Evolutionary conservation across 1,140 invertebrate species (phyloP).

Genomic region (Bombus affinis): DNA sequence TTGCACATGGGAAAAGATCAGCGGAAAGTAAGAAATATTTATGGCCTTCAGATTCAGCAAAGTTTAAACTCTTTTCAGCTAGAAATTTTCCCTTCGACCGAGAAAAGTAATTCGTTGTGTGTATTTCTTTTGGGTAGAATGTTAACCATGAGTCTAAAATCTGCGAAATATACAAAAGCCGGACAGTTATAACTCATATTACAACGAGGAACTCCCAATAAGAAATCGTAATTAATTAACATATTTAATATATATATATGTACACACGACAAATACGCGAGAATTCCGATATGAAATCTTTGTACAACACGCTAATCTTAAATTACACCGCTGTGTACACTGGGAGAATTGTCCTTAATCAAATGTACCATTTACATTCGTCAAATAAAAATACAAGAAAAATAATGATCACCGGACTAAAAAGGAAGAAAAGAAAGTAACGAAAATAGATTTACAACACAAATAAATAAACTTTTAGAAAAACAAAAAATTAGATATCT

Average conservation of each 20-base stretch:
- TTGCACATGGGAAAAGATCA: neutral
- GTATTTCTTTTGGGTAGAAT: neutral
- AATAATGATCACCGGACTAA: neutral
- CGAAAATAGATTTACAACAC: conserved; percentile 7
- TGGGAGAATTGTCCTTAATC: conserved; percentile 35
- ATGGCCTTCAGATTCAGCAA: conserved; percentile 14
- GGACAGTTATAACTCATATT: neutral
- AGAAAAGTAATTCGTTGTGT: conserved; percentile 26
- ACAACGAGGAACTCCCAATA: conserved; percentile 32
- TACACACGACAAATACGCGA: conserved; percentile 44
- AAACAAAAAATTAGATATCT: neutral
- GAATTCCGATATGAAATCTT: conserved; percentile 50
- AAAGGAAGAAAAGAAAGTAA: neutral
- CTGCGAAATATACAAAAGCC: conserved; percentile 41
- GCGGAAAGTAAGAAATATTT: conserved; percentile 13
- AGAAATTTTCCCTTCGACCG: neutral
- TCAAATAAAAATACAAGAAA: neutral
- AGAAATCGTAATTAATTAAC: conserved; percentile 39
- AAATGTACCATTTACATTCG: conserved; percentile 32
- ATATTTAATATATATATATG: conserved; percentile 29
- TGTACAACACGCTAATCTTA: conserved; percentile 44
- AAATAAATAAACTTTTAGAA: conserved; percentile 37
- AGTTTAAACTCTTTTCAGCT: conserved; percentile 10
- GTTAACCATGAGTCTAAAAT: conserved; percentile 19
- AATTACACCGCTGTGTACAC: conserved; percentile 53